Conservation (phyloP, 2,797 vertebrate species). For the Myotis planiceps region DNA sequence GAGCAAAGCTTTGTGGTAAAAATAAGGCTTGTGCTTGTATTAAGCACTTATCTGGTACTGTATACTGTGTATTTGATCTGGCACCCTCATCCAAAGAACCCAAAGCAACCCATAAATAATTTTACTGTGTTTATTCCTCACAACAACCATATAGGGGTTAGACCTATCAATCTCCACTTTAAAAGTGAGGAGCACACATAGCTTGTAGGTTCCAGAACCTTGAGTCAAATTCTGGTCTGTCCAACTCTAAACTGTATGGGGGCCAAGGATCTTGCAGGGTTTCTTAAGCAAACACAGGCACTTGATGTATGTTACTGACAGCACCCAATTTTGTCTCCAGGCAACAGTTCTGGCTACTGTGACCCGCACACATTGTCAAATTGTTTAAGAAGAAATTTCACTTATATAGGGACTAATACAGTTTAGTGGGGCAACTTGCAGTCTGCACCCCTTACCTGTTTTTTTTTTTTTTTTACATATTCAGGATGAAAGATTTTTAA, state of each 20-base stretch:
- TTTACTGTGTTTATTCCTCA: not conserved
- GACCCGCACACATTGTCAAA: not conserved
- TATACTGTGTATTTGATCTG: not conserved
- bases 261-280: not conserved
- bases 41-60: not conserved
- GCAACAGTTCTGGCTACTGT: not conserved
- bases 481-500: not conserved
- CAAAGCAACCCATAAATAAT: not conserved
- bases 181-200: not conserved
- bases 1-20: not conserved
- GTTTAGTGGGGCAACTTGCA: not conserved
- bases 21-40: not conserved
- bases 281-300: not conserved
- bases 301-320: not conserved
- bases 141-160: not conserved
- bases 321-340: not conserved
- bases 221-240: not conserved
- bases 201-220: not conserved
- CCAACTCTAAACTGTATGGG: not conserved
- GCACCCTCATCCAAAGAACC: not conserved
- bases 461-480: not conserved
- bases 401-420: not conserved
- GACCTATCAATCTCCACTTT: not conserved
- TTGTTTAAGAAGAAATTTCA: not conserved
- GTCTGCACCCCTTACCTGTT: too few relatives aligned